phyloP scores from a whole-genome alignment of 2,888 invertebrate genomes.

The Drosophila flavopinicola region DNA sequence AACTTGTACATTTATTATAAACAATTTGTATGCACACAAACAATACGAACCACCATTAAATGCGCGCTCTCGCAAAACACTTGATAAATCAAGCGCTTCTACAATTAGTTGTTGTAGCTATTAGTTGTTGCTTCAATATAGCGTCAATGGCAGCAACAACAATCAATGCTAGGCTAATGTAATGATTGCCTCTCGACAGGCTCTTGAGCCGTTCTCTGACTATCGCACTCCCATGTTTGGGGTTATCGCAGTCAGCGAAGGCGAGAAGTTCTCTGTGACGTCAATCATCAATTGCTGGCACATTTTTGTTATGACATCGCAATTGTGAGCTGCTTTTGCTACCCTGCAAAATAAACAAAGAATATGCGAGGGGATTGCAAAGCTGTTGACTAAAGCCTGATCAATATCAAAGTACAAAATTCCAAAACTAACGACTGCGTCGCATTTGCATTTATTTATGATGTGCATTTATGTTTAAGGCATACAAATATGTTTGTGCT shows the following conservation, averaged over 20 bases:
- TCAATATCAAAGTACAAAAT: conserved; percentile 25
- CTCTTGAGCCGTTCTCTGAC: neutral
- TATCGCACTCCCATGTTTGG: conserved; percentile 7
- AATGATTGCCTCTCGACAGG: conserved; percentile 6
- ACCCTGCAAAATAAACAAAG: conserved; percentile 1
- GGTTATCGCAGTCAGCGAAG: conserved; percentile 56
- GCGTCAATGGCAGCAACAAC: conserved; percentile 11
- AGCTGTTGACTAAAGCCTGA: neutral
- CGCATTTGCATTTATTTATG: neutral
- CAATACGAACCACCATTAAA: conserved; percentile 26
- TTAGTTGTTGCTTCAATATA: conserved; percentile 27
- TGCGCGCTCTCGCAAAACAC: conserved; percentile 14
- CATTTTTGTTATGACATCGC: conserved; percentile 53
- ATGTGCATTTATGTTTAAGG: conserved; percentile 6
- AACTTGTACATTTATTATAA: conserved; percentile 8
- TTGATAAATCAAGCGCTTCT: conserved; percentile 19
- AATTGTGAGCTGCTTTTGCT: conserved; percentile 1
- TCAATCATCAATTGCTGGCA: conserved; percentile 50
- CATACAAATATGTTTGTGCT: neutral
- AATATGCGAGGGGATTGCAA: neutral
- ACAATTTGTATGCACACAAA: conserved; percentile 34
- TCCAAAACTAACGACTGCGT: conserved; percentile 2
- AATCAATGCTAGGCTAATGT: conserved; percentile 13
- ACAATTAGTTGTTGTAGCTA: conserved; percentile 11
- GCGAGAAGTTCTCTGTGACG: conserved; percentile 50